These are phyloP conservation scores for Leptothorax acervorum DNA, from an alignment of 2,888 invertebrate species.

Conservation along the genomic window DNA sequence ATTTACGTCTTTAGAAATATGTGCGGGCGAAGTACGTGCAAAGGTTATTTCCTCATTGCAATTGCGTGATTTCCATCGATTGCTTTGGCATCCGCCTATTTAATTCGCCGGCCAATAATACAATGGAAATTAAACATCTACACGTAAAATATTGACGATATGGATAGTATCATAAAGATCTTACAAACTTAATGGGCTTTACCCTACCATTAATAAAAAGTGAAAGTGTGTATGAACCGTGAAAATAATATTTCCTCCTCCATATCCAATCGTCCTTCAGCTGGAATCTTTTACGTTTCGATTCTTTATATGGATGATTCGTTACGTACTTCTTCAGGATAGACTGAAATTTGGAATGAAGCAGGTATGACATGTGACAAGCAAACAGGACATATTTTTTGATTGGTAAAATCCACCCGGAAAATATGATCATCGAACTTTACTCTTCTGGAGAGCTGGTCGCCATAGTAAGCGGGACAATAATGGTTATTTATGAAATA, in stretches of 20 bases:
- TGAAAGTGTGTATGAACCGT: neutral
- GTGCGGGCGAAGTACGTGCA: constrained; percentile 29
- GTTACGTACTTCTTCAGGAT: constrained; percentile 10
- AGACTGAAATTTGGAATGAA: constrained; percentile 21
- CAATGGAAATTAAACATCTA: neutral
- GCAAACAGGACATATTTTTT: constrained; percentile 64
- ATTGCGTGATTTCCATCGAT: constrained; percentile 56
- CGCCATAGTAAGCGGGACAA: constrained; percentile 71
- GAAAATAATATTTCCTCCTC: constrained; percentile 14
- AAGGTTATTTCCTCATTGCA: constrained; percentile 70
- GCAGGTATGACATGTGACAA: constrained; percentile 68
- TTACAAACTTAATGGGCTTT: constrained; percentile 2
- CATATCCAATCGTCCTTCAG: neutral
- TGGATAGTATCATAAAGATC: constrained; percentile 10
- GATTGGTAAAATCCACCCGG: constrained; percentile 53
- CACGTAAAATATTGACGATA: neutral
- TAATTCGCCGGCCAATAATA: constrained; percentile 3
- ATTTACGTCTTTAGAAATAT: constrained; percentile 65
- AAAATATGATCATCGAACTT: constrained; percentile 73
- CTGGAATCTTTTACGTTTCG: neutral
- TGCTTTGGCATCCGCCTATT: constrained; percentile 41
- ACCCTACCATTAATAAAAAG: neutral
- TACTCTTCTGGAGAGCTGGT: constrained; percentile 50
- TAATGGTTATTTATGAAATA: constrained; percentile 80
- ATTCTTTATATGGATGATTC: constrained; percentile 19